Evolutionary conservation across 2,113 vertebrate species (phyloP), one percentile per base, ranked within the genome.

Genomic region (Agapornis roseicollis): DNA sequence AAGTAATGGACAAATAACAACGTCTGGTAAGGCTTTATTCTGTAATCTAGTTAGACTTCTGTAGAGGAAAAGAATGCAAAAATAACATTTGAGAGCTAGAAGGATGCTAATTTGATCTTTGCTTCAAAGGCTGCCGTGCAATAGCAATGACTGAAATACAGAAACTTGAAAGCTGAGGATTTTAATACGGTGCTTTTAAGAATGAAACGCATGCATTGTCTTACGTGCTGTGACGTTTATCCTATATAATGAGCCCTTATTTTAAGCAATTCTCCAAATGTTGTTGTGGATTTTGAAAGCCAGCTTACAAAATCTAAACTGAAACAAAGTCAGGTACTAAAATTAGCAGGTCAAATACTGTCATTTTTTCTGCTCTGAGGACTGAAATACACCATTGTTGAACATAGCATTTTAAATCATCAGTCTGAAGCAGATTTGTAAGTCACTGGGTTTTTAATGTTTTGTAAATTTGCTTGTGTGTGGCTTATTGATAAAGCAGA

Each of bases 1-100:
- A 92, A 81, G 52, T 93, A 94, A 93, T 84, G 90, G 92, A 91
- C 85, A 94, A 93, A 90, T 80, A 52, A 61, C 85, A 85, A 10
- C 47, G 70, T 72, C 82, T 93, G 90, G 92, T 91, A 93, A 95
- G 93, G 50, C 69, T 55, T 90, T 94, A 85, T 79, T 88, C 93
- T 82, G 31, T 93, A 78, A 94, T 88, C 69, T 60, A 74, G 49
- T 78, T 90, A 86, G 68, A 47, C 50, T 88, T 91, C 42, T 0
- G 1, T 78, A 47, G 50, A 66, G 39, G 68, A 85, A 70, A 83
- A 85, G 56, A 80, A 78, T 35, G 49, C 42, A 92, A 71, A 92
- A 94, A 53, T 77, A 68, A 19, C 85, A 66, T 80, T 63, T 86
- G 65, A 68, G 70, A 56, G 42, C 35, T 68, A n/a, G 39, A 60